Base-by-base conservation (phyloP, 2,113 vertebrate genomes). In the Rynchops niger region DNA sequence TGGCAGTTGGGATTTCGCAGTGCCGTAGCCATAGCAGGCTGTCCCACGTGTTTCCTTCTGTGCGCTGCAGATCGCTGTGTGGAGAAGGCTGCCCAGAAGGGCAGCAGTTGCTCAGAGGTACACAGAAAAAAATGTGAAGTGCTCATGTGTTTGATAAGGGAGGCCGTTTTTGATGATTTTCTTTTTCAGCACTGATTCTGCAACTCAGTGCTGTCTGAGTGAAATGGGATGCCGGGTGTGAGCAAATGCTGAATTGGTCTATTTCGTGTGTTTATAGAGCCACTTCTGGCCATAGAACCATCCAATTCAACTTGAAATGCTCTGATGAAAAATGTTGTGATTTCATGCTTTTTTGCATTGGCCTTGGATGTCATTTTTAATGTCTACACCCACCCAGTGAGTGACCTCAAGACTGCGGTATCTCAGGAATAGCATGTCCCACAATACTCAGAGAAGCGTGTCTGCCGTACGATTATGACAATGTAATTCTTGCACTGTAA, bases 341-440 rank as follows among this genome's bases (percentile, higher is more conserved):
- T 56, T 76, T 30, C 52, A 40, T 81, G 42, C 1, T 20, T 56
- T 61, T 52, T 36, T 80, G 15, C 27, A 11, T 19, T 69, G 62
- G 29, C 43, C 11, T 43, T 43, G 58, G 43, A 15, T 65, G 20
- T 25, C 13, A 34, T 43, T 86, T 43, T 86, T 23, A 23, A 18
- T 23, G 62, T 72, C 67, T n/a, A 5, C 53, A 55, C 4, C 34
- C 32, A 6, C 2, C 2, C 12, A 40, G 29, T 27, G n/a, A 13
- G 42, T 2, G 56, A n/a, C 17, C 66, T 66, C 36, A 40, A 9
- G 49, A 21, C 62, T 63, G 83, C 38, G 26, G 10, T 15, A 8
- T 13, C 52, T 89, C 53, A 9, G 0, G 2, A 38, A 36, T 3
- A 55, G 25, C 0, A 0, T 18, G 70, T 43, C 15, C 12, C 32